Percentiles rank a stretch among this genome's conserved stretches.
These are phyloP conservation scores for Argopecten irradians DNA, from an alignment of 1,140 invertebrate genomes.

Conservation along the genomic window DNA sequence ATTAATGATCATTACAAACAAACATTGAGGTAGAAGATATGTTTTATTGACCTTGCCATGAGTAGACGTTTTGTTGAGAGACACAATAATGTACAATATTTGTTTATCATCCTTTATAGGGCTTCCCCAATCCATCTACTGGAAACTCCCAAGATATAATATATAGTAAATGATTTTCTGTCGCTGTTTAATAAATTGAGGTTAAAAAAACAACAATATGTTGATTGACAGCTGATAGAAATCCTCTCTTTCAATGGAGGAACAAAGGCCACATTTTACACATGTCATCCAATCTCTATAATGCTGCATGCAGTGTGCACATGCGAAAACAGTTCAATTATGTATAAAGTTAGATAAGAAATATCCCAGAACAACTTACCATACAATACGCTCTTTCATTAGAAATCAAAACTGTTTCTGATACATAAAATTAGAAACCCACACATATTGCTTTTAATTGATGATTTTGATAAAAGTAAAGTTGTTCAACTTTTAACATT, in stretches of 20 bases:
- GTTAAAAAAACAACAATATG: not conserved
- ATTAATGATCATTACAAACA: not conserved
- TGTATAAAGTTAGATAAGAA: not conserved
- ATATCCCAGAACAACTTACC: not conserved
- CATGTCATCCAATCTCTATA: not conserved
- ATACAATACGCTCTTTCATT: slow-evolving; percentile 10
- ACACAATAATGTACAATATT: too few species aligned
- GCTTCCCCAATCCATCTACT: not conserved
- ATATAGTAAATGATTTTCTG: not conserved
- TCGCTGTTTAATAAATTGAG: not conserved
- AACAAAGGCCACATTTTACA: not conserved
- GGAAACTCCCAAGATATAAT: not conserved
- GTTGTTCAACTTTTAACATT: too few species aligned
- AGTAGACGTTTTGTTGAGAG: not conserved
- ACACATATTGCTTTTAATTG: not conserved
- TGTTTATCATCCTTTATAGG: too few species aligned
- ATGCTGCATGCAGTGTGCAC: not conserved
- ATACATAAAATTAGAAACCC: not conserved
- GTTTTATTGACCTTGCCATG: not conserved
- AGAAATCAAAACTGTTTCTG: not conserved
- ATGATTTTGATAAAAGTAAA: not conserved
- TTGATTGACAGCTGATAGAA: not conserved
- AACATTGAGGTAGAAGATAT: not conserved
- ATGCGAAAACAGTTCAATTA: not conserved
- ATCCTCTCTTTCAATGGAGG: not conserved